These are phyloP conservation scores for Eucidaris tribuloides DNA, from an alignment of 35 echinoderm and acorn worm species.

Conservation along the genomic window DNA sequence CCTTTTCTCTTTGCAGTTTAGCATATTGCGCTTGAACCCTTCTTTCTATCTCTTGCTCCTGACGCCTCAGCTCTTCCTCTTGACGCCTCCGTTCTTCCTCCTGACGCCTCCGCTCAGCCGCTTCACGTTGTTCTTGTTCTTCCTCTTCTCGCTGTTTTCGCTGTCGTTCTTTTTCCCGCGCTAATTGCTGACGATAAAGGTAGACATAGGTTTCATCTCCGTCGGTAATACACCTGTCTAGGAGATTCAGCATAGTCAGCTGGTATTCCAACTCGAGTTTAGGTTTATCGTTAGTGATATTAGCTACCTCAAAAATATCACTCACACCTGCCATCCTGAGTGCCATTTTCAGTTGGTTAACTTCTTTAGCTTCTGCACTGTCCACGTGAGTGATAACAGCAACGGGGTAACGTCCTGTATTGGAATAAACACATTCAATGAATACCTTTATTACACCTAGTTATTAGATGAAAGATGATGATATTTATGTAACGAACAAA, in stretches of 20 bases:
- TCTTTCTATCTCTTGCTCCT: neutral
- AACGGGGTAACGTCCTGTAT: neutral
- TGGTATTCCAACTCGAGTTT: neutral
- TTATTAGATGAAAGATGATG: no score
- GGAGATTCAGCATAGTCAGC: neutral
- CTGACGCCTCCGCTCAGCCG: neutral
- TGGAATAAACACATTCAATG: neutral
- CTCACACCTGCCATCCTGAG: neutral
- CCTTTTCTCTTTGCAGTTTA: no score
- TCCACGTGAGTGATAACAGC: constrained; percentile 8
- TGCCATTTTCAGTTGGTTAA: neutral
- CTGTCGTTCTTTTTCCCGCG: neutral
- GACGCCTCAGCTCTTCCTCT: neutral
- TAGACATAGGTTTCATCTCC: neutral
- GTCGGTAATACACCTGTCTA: neutral
- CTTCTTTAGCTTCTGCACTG: neutral
- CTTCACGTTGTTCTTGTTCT: neutral
- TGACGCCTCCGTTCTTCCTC: neutral
- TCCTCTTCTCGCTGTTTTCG: neutral
- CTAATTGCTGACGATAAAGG: neutral
- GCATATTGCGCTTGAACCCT: neutral
- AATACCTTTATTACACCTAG: no score
- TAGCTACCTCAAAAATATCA: neutral
- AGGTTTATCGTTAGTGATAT: neutral
- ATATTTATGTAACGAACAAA: no score